These are phyloP conservation scores for Spilosoma lubricipeda DNA, from an alignment of 2,888 invertebrate genomes.

Conservation along the genomic window DNA sequence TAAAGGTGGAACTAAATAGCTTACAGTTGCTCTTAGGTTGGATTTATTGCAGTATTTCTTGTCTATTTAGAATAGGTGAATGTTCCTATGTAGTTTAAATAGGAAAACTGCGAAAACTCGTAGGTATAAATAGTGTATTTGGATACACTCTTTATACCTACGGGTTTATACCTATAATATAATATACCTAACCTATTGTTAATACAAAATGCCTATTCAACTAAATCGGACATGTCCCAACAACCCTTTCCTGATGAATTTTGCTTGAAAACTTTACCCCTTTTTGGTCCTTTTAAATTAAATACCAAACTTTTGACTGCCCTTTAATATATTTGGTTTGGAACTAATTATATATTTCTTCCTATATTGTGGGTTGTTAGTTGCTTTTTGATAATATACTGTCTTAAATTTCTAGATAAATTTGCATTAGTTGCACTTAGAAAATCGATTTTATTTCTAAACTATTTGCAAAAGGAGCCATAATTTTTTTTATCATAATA, in stretches of 20 bases:
- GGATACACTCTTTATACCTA: too few species aligned
- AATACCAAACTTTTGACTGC: conserved; percentile 39
- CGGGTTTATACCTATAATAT: not conserved
- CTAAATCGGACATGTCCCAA: conserved; percentile 5
- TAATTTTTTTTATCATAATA: too few species aligned
- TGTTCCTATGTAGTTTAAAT: not conserved
- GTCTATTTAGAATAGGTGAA: not conserved
- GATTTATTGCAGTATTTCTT: not conserved
- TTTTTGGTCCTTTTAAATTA: conserved; percentile 18
- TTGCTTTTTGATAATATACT: not conserved
- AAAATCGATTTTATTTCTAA: not conserved
- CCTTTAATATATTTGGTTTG: conserved; percentile 35
- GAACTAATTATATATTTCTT: conserved; percentile 28
- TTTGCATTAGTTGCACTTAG: too few species aligned
- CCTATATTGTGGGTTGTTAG: not conserved
- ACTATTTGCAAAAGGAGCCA: too few species aligned
- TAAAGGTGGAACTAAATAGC: too few species aligned
- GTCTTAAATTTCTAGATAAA: too few species aligned
- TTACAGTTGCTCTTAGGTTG: not conserved
- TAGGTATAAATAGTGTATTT: not conserved
- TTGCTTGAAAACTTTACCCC: conserved; percentile 28
- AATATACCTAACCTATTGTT: not conserved
- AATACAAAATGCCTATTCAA: conserved; percentile 6
- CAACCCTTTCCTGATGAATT: conserved; percentile 40
- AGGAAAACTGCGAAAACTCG: not conserved